These are phyloP conservation scores for Drosophila subquinaria DNA, from an alignment of 2,888 invertebrate species.

Conservation along the genomic window DNA sequence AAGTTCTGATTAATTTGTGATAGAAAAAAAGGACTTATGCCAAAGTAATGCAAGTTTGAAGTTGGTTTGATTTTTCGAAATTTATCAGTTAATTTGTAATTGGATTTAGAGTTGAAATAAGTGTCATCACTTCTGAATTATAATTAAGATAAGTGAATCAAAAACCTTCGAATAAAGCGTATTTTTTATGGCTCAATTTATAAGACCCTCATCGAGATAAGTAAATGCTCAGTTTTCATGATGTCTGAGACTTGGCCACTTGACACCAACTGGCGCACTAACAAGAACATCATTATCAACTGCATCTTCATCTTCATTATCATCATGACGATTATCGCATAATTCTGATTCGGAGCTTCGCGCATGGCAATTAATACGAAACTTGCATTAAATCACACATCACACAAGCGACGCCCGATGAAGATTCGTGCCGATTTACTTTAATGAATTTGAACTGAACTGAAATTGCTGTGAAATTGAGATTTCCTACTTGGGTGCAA, in stretches of 20 bases:
- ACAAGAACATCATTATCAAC: conserved; percentile 34
- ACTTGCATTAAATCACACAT: conserved; percentile 63
- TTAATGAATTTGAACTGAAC: conserved; percentile 60
- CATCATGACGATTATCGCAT: conserved; percentile 10
- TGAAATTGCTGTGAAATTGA: conserved; percentile 74
- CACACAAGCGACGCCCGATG: conserved; percentile 37
- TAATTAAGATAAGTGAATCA: not conserved
- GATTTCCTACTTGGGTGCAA: conserved; percentile 79
- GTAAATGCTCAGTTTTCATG: conserved; percentile 20
- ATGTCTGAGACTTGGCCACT: conserved; percentile 26
- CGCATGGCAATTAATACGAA: conserved; percentile 63
- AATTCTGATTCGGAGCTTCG: conserved; percentile 13
- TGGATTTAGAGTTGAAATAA: too few relatives aligned
- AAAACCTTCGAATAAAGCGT: not conserved
- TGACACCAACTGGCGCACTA: conserved; percentile 37
- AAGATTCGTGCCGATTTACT: conserved; percentile 64
- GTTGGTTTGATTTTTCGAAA: too few relatives aligned
- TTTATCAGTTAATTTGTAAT: too few relatives aligned
- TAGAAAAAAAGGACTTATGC: too few relatives aligned
- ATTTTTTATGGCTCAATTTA: conserved; percentile 33
- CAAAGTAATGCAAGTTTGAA: too few relatives aligned
- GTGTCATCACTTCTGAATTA: not conserved
- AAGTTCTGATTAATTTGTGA: too few relatives aligned
- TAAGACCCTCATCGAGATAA: conserved; percentile 14
- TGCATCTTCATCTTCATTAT: conserved; percentile 2